A percentile compares a stretch with the other conserved stretches of the same genome.
Evolutionary conservation across 2,113 vertebrate genomes (phyloP).

Genomic region (Callipepla squamata): DNA sequence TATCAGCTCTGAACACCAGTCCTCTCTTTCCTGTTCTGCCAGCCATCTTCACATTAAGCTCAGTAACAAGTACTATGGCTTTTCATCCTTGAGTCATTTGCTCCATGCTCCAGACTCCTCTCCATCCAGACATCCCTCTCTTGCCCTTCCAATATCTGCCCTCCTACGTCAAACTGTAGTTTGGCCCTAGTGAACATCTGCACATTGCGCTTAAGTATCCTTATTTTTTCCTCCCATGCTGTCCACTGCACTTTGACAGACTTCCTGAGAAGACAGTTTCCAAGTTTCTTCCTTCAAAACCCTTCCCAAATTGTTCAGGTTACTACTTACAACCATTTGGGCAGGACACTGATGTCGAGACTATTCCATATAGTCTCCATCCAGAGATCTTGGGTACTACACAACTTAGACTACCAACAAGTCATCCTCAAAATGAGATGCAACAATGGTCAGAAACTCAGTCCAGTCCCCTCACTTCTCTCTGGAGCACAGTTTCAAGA

Average conservation of each 20-base stretch:
- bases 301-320: neutral
- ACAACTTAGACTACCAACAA: accelerated
- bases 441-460: accelerated
- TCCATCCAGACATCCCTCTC: neutral
- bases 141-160: neutral
- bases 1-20: neutral
- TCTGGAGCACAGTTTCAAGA: neutral
- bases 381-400: neutral
- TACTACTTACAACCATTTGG: neutral
- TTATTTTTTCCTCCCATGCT: neutral
- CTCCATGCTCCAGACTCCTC: neutral
- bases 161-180: neutral
- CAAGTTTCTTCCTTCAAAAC: neutral
- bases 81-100: neutral
- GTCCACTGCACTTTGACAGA: neutral
- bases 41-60: too few relatives aligned
- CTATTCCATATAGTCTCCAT: neutral
- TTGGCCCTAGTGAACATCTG: neutral
- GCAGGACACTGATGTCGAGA: neutral
- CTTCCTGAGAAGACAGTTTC: neutral
- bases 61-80: neutral
- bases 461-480: neutral
- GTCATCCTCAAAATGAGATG: neutral
- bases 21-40: neutral
- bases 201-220: neutral